Percentiles rank a stretch among this genome's conserved stretches.
Evolutionary conservation across 2,797 vertebrate genomes (phyloP).

Genomic region (Leptatherina wallacei): DNA sequence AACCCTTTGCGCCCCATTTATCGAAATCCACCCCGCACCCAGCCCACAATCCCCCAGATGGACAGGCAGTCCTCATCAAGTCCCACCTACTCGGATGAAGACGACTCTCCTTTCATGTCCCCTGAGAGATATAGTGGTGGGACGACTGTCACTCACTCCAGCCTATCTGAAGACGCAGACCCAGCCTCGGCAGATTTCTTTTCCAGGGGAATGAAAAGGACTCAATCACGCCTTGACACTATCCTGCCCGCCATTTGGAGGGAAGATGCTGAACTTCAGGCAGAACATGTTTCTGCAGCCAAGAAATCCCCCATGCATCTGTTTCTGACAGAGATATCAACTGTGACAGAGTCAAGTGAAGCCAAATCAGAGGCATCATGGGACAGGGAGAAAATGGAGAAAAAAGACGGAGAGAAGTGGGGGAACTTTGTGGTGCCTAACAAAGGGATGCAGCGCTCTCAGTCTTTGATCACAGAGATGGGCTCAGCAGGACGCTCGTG

Average conservation of each 20-base stretch:
- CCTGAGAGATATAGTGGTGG: slow-evolving; percentile 72
- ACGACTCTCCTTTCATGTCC: slow-evolving; percentile 84
- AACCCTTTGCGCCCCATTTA: slow-evolving; percentile 81
- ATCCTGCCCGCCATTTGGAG: slow-evolving; percentile 86
- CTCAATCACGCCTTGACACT: slow-evolving; percentile 86
- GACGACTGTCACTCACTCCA: slow-evolving; percentile 77
- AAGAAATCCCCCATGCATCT: slow-evolving; percentile 87
- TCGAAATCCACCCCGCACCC: slow-evolving; percentile 75
- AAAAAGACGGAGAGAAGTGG: slow-evolving; percentile 66
- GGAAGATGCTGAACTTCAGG: slow-evolving; percentile 85
- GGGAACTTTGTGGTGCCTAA: slow-evolving; percentile 72
- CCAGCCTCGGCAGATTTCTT: slow-evolving; percentile 75
- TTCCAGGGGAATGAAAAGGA: slow-evolving; percentile 86
- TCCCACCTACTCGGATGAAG: slow-evolving; percentile 83
- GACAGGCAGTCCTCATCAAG: slow-evolving; percentile 84
- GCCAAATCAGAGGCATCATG: slow-evolving; percentile 72
- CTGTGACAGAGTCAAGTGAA: slow-evolving; percentile 71
- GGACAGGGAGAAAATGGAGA: slow-evolving; percentile 64
- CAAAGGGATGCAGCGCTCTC: slow-evolving; percentile 82
- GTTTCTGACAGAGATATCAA: slow-evolving; percentile 86
- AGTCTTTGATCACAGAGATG: slow-evolving; percentile 82
- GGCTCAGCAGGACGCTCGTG: slow-evolving; percentile 74
- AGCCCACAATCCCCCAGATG: slow-evolving; percentile 65
- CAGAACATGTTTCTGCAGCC: slow-evolving; percentile 74
- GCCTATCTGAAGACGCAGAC: slow-evolving; percentile 81